Evolutionary conservation across 2,888 invertebrate species (phyloP).

Genomic region (Gymnosoma rotundatum): DNA sequence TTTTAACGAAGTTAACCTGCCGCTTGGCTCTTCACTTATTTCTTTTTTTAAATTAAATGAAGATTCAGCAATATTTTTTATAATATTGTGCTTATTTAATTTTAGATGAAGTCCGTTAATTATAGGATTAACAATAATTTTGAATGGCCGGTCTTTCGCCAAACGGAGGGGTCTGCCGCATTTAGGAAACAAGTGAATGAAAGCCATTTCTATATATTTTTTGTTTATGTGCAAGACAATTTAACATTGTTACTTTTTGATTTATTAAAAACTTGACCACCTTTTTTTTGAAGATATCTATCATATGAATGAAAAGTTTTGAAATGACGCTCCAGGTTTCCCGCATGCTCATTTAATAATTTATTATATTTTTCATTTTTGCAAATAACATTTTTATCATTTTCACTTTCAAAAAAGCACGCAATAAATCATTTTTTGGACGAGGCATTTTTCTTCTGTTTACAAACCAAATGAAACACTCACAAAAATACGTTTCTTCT

Average conservation of each 20-base stretch:
- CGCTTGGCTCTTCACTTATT: conserved; percentile 43
- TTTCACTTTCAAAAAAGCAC: conserved; percentile 10
- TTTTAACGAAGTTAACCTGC: conserved; percentile 52
- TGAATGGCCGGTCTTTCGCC: conserved; percentile 47
- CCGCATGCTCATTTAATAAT: conserved; percentile 9
- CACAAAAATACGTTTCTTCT: too few species aligned
- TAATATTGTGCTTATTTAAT: conserved; percentile 53
- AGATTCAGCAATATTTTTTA: conserved; percentile 47
- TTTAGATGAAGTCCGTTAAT: too few species aligned
- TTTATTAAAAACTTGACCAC: neutral
- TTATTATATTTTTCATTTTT: conserved; percentile 24
- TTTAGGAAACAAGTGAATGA: conserved; percentile 57
- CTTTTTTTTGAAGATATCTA: conserved; percentile 25
- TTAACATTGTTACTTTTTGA: conserved; percentile 7
- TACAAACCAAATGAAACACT: neutral
- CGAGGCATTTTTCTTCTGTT: conserved; percentile 3
- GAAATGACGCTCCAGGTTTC: conserved; percentile 12
- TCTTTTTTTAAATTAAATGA: conserved; percentile 48
- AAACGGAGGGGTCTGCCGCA: conserved; percentile 48
- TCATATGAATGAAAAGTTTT: conserved; percentile 12
- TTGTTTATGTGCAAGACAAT: conserved; percentile 45
- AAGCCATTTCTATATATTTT: conserved; percentile 41
- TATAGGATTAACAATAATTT: conserved; percentile 43
- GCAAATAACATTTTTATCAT: conserved; percentile 3
- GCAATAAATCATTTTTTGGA: conserved; percentile 18